These are phyloP conservation scores for Fringilla coelebs DNA, from an alignment of 2,797 vertebrate species.

Conservation along the genomic window DNA sequence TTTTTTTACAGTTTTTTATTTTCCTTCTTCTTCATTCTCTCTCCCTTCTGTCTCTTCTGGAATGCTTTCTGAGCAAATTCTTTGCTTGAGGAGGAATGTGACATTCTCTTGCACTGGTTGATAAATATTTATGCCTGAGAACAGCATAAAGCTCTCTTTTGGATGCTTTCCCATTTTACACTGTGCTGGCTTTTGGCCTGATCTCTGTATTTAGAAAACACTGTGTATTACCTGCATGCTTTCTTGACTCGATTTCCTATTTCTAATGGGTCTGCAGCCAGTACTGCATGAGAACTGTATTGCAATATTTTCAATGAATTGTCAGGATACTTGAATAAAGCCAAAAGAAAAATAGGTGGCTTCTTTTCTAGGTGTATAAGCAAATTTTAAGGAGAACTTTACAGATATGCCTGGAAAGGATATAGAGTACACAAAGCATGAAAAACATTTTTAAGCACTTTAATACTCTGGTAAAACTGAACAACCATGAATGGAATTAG, in stretches of 20 bases:
- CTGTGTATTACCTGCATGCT: slow-evolving; percentile 63
- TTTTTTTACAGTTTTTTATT: background rate
- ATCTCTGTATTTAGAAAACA: slow-evolving; percentile 67
- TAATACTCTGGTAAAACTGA: background rate
- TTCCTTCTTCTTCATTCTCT: background rate
- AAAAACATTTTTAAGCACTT: background rate
- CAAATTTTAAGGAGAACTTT: slow-evolving; percentile 12
- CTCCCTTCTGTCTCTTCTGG: slow-evolving; percentile 25
- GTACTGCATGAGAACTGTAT: background rate
- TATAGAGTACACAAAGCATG: background rate
- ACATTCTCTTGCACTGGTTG: slow-evolving; percentile 55
- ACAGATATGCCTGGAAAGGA: background rate
- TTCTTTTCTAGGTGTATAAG: background rate
- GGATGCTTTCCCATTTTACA: slow-evolving; percentile 66
- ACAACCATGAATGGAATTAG: background rate
- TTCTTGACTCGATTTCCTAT: slow-evolving; percentile 54
- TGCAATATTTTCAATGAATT: slow-evolving; percentile 1
- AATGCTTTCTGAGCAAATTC: slow-evolving; percentile 63
- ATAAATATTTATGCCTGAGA: slow-evolving; percentile 74
- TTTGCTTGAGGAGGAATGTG: slow-evolving; percentile 50
- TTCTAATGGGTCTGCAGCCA: slow-evolving; percentile 19
- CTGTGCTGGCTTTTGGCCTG: slow-evolving; percentile 63
- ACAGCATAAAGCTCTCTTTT: slow-evolving; percentile 58
- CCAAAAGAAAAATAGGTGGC: background rate
- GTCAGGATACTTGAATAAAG: slow-evolving; percentile 2